phyloP scores from a whole-genome alignment of 1,140 invertebrate species.

The Heliothis virescens region DNA sequence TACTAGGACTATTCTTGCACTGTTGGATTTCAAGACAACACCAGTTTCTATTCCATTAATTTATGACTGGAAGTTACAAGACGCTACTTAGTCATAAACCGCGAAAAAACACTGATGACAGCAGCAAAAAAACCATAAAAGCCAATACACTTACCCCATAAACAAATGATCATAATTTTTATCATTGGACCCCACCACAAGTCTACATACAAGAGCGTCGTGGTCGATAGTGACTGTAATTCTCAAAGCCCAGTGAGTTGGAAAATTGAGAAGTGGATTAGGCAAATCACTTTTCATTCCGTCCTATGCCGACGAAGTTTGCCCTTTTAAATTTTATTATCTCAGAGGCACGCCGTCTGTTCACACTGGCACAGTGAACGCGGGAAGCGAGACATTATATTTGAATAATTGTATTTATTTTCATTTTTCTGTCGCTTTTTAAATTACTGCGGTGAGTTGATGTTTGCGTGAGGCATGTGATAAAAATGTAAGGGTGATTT shows the following conservation, averaged over 20 bases:
- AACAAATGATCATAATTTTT: not conserved
- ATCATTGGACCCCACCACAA: not conserved
- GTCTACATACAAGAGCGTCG: constrained; percentile 48
- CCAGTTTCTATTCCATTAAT: no score
- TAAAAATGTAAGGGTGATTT: not conserved
- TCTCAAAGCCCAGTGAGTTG: constrained; percentile 72
- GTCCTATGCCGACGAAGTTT: constrained; percentile 80
- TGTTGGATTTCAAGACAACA: no score
- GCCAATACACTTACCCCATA: no score
- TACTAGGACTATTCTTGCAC: no score
- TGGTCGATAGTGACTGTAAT: constrained; percentile 71
- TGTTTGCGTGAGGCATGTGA: not conserved
- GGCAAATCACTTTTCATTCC: constrained; percentile 85
- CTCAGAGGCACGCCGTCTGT: constrained; percentile 62
- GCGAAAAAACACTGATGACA: no score
- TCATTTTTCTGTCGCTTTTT: constrained; percentile 28
- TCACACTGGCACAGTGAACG: constrained; percentile 59
- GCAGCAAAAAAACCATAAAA: no score
- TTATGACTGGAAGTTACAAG: no score
- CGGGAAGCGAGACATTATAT: constrained; percentile 55
- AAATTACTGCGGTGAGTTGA: not conserved
- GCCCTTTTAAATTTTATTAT: constrained; percentile 85
- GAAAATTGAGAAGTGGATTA: constrained; percentile 85
- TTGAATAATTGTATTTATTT: constrained; percentile 53
- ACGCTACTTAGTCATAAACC: no score